A percentile compares a stretch with the other conserved stretches of the same genome.
These are phyloP conservation scores for Diadumene lineata DNA, from an alignment of 92 coral and sea anemone genomes.

Conservation along the genomic window DNA sequence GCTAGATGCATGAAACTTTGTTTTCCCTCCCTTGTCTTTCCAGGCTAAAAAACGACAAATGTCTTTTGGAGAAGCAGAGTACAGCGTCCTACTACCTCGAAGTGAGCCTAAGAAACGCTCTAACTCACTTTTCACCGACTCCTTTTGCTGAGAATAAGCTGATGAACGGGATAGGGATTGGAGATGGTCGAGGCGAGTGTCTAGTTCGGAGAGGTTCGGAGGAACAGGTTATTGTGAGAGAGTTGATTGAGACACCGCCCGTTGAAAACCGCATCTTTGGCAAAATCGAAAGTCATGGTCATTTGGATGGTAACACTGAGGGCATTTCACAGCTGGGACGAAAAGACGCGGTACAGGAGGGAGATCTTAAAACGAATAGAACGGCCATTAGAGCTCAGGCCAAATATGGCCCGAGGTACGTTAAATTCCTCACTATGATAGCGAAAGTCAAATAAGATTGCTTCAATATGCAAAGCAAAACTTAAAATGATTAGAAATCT, in stretches of 20 bases:
- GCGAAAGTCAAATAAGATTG: too few species aligned
- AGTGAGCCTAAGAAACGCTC: neutral
- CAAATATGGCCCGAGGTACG: too few species aligned
- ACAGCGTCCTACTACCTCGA: too few species aligned
- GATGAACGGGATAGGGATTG: too few species aligned
- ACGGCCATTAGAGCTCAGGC: too few species aligned
- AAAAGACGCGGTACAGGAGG: conserved; percentile 25
- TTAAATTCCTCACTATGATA: too few species aligned
- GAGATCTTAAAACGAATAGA: neutral
- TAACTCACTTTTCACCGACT: neutral
- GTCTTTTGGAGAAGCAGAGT: too few species aligned
- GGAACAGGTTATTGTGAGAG: neutral
- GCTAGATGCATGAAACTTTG: too few species aligned
- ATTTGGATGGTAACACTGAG: conserved; percentile 43
- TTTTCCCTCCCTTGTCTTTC: too few species aligned
- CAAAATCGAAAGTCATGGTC: conserved; percentile 51
- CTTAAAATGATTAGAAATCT: too few species aligned
- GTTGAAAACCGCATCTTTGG: conserved; percentile 47
- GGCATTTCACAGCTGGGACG: conserved; percentile 42
- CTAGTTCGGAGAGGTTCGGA: conserved; percentile 19
- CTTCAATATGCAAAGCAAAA: too few species aligned
- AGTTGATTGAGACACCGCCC: conserved; percentile 5
- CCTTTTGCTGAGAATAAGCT: conserved; percentile 24
- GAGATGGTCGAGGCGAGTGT: conserved; percentile 27
- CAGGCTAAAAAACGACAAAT: neutral